Percentiles rank a stretch among this genome's conserved stretches.
phyloP scores from a whole-genome alignment of 2,113 vertebrate genomes.

The Cottus gobio region DNA sequence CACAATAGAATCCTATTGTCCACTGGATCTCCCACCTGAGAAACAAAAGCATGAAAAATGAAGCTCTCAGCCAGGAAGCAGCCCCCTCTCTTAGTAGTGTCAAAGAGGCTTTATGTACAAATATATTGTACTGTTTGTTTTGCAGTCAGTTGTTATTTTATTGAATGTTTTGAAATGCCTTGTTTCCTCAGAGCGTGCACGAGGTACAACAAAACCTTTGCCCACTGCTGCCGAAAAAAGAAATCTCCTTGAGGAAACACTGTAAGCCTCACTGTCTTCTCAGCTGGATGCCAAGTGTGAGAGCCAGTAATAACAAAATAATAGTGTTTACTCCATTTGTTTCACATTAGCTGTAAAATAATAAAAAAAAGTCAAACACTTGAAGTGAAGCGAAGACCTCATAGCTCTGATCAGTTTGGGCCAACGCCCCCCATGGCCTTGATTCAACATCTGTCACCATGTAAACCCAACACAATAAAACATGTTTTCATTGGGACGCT shows the following conservation, averaged over 20 bases:
- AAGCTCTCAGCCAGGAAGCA: not conserved
- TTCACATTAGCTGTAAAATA: not conserved
- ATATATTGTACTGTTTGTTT: not conserved
- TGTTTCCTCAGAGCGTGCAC: not conserved
- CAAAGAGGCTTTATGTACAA: not conserved
- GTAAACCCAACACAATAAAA: not conserved
- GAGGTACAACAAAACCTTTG: not conserved
- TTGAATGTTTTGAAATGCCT: not conserved
- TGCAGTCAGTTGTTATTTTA: not conserved
- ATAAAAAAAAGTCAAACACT: slow-evolving; percentile 1
- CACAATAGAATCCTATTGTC: too few species aligned
- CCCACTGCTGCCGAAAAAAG: not conserved
- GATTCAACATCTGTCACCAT: not conserved
- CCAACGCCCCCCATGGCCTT: not conserved
- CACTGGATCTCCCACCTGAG: too few species aligned
- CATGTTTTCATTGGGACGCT: slow-evolving; percentile 1
- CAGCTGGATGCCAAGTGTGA: not conserved
- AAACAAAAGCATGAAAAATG: too few species aligned
- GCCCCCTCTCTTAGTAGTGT: not conserved
- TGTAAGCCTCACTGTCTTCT: not conserved
- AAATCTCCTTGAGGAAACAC: not conserved
- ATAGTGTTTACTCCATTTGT: slow-evolving; percentile 5
- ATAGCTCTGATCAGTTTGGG: slow-evolving; percentile 6
- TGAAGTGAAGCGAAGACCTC: not conserved
- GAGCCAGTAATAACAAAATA: slow-evolving; percentile 14